phyloP scores from a whole-genome alignment of 1,140 invertebrate genomes.

The Procambarus clarkii region DNA sequence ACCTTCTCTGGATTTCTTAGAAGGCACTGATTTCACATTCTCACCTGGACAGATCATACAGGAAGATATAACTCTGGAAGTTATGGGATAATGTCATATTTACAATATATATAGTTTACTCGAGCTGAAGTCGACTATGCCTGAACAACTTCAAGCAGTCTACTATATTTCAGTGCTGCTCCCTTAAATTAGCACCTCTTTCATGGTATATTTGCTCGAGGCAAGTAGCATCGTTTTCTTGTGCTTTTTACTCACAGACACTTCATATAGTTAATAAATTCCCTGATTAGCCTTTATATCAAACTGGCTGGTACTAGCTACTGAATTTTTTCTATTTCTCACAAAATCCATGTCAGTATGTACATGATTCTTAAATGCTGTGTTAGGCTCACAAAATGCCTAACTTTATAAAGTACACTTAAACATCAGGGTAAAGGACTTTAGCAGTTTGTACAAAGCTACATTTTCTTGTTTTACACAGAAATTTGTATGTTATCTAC shows the following conservation, averaged over 20 bases:
- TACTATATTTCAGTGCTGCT: background rate
- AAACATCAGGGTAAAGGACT: background rate
- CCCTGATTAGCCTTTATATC: background rate
- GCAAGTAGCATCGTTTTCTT: too few relatives aligned
- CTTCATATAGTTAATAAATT: background rate
- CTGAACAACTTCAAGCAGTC: constrained; percentile 15
- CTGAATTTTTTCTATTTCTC: background rate
- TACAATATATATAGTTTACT: constrained; percentile 31
- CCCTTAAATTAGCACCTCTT: constrained; percentile 3
- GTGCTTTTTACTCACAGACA: background rate
- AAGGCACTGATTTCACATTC: constrained; percentile 60
- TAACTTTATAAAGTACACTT: background rate
- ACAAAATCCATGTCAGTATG: background rate
- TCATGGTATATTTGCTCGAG: background rate
- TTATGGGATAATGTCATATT: constrained; percentile 47
- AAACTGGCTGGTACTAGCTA: background rate
- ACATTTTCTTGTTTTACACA: constrained; percentile 6
- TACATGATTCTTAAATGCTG: background rate
- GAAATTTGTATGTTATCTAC: background rate
- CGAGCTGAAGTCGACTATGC: background rate
- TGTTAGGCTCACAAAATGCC: background rate
- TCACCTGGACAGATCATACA: constrained; percentile 57
- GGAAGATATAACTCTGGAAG: constrained; percentile 62
- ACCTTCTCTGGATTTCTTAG: constrained; percentile 53
- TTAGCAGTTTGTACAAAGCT: constrained; percentile 4